Percentiles rank a stretch among this genome's conserved stretches.
These are phyloP conservation scores for Antheraea assamensis DNA, from an alignment of 2,888 invertebrate species.

Conservation along the genomic window DNA sequence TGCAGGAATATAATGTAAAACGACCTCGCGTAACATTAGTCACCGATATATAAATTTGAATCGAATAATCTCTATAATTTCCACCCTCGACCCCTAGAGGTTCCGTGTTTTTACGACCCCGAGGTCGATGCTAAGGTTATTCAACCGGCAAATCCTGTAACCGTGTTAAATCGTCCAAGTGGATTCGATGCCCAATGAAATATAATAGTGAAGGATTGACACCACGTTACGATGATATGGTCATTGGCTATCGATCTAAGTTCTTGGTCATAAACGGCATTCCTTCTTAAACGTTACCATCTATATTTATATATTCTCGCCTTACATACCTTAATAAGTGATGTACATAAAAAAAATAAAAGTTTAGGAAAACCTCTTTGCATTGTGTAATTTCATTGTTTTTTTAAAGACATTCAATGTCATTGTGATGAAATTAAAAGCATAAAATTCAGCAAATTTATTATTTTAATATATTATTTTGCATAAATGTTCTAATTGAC, in stretches of 20 bases:
- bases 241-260: background rate
- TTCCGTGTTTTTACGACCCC: conserved; percentile 44
- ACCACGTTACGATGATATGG: background rate
- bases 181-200: conserved; percentile 54
- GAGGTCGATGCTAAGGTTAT: conserved; percentile 36
- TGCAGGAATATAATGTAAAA: background rate
- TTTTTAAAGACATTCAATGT: too few relatives aligned
- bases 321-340: too few relatives aligned
- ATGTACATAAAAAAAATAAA: too few relatives aligned
- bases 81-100: conserved; percentile 41
- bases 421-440: too few relatives aligned
- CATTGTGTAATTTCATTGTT: too few relatives aligned
- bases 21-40: background rate
- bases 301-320: too few relatives aligned
- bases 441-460: too few relatives aligned
- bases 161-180: conserved; percentile 64
- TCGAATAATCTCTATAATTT: conserved; percentile 10
- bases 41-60: conserved; percentile 10
- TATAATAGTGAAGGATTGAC: conserved; percentile 3
- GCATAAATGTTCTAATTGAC: too few relatives aligned
- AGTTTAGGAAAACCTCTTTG: too few relatives aligned
- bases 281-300: background rate
- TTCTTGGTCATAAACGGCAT: background rate
- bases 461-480: too few relatives aligned
- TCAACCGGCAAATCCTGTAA: conserved; percentile 48